phyloP scores from a whole-genome alignment of 2,888 invertebrate genomes.

The Chrysomela aeneicollis region DNA sequence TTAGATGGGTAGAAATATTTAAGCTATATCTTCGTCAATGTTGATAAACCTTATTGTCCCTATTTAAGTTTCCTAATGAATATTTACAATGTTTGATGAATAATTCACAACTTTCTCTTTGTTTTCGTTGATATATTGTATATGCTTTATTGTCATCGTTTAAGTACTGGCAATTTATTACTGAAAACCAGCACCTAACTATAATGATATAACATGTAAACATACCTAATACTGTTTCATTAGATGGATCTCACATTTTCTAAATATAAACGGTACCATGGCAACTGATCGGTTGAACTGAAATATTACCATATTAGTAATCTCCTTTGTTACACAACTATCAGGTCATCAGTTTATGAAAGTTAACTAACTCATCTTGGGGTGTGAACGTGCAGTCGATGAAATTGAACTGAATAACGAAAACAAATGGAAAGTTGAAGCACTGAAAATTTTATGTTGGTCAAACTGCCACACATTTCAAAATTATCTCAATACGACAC shows the following conservation, averaged over 20 bases:
- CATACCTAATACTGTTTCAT: no score
- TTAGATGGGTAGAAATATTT: slow-evolving; percentile 12
- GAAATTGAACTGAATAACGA: slow-evolving; percentile 1
- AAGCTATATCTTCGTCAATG: neutral
- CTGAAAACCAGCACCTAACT: neutral
- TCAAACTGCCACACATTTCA: slow-evolving; percentile 36
- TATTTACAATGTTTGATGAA: slow-evolving; percentile 31
- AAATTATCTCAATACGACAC: slow-evolving; percentile 13
- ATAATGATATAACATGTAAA: no score
- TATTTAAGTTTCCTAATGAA: slow-evolving; percentile 30
- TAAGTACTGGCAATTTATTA: slow-evolving; percentile 20
- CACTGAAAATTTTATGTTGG: slow-evolving; percentile 19
- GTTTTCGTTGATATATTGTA: slow-evolving; percentile 28
- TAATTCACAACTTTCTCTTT: slow-evolving; percentile 30
- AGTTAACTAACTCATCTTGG: neutral
- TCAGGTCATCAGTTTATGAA: neutral
- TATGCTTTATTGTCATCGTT: slow-evolving; percentile 34
- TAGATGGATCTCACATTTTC: no score
- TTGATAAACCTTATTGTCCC: slow-evolving; percentile 38
- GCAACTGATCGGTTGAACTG: neutral
- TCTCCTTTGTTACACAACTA: neutral
- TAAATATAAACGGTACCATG: no score
- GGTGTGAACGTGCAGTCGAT: neutral
- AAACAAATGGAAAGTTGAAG: slow-evolving; percentile 35
- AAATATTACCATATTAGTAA: neutral